Evolutionary conservation across 1,140 invertebrate genomes (phyloP), one percentile per base, ranked within the genome.

Genomic region (Oryctes rhinoceros): DNA sequence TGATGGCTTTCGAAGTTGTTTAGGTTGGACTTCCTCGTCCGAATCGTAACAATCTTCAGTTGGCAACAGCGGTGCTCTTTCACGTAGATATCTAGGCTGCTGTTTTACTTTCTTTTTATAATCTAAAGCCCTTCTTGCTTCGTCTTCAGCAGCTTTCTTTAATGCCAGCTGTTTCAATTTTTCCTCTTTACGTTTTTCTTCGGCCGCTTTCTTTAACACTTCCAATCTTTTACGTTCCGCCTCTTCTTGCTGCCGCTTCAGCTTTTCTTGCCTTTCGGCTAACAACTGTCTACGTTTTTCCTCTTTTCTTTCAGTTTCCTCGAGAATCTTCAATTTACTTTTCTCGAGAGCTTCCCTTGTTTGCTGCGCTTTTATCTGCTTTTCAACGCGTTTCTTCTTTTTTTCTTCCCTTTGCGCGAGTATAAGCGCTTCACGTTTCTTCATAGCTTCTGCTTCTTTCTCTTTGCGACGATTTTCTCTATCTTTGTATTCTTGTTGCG

Each of bases 311-410:
- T 88, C 79, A 89, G 84, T 85, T 90, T 91, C 83, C 86, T 90
- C 81, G 11, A 75, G 49, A 11, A 3, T 37, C 13, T 88, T 86
- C 74, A 83, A 80, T 80, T 86, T 89, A 62, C 89, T 90, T 65
- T 87, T 90, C 76, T 92, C 91, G 78, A 90, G 89, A 2, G 88
- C 88, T 81, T 91, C 90, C 11, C 91, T 88, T n/a, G 89, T 88
- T 80, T 90, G 87, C 78, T 89, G 90, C 10, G 90, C 91, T 80
- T 90, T 90, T 15, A 88, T 81, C 84, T 92, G 91, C 79, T 91
- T 92, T 78, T 91, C 89, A 81, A 92, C 89, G 0, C 91, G 87
- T 78, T 90, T 90, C 81, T 88, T 90, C 59, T 89, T 90, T 62
- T 59, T 76, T 37, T 91, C 90, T 83, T 92, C 91, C 3, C 47